These are phyloP conservation scores for Odontocolon sp. DNA, from an alignment of 2,888 invertebrate species.

Conservation along the genomic window DNA sequence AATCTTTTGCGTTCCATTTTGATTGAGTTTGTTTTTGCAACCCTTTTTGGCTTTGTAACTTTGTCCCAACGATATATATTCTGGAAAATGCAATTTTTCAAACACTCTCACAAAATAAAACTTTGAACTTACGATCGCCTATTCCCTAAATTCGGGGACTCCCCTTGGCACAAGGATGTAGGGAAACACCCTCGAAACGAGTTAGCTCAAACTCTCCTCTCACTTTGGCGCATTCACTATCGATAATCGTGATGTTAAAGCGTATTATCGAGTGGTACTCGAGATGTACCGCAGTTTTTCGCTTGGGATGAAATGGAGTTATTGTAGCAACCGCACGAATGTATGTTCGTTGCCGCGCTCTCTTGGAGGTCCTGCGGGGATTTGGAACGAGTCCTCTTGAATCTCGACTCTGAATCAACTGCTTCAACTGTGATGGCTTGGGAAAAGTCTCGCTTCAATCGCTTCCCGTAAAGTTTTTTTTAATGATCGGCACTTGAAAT, in stretches of 20 bases:
- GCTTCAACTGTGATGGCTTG: conserved; percentile 66
- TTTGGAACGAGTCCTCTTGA: conserved; percentile 64
- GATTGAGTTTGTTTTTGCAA: not conserved
- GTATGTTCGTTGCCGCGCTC: conserved; percentile 64
- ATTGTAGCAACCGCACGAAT: conserved; percentile 74
- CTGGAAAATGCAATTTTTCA: conserved; percentile 7
- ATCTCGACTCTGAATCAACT: conserved; percentile 1
- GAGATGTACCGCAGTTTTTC: conserved; percentile 66
- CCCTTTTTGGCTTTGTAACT: conserved; percentile 14
- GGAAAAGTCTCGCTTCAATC: conserved; percentile 67
- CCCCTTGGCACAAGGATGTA: conserved; percentile 41
- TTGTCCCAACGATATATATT: not conserved
- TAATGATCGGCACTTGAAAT: too few species aligned
- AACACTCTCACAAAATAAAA: conserved; percentile 3
- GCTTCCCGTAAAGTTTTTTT: conserved; percentile 28
- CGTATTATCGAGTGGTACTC: conserved; percentile 68
- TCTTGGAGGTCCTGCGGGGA: conserved; percentile 66
- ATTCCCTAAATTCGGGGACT: conserved; percentile 27
- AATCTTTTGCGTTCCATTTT: not conserved
- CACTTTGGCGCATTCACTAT: conserved; percentile 15
- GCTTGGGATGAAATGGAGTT: conserved; percentile 67
- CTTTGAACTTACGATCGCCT: conserved; percentile 2
- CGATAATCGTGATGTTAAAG: conserved; percentile 53
- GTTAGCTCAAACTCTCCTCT: not conserved
- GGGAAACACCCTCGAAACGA: conserved; percentile 52